Conservation (phyloP, 1,140 invertebrate species). For the Drosophila setifemur region DNA sequence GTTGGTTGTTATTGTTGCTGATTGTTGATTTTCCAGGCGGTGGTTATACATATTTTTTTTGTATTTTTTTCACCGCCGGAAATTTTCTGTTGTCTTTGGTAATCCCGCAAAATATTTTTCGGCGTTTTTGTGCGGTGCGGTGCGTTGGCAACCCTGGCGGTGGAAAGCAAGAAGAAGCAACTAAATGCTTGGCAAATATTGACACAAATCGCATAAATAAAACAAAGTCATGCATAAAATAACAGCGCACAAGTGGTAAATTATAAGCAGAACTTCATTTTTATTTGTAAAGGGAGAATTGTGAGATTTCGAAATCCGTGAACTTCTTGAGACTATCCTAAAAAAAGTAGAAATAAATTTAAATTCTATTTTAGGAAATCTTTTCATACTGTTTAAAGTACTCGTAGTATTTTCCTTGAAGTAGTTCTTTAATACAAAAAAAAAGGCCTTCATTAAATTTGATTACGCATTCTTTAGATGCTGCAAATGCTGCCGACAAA, state of each 20-base stretch:
- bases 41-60: not conserved
- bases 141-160: not conserved
- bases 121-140: conserved; percentile 8
- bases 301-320: too few species aligned
- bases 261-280: too few species aligned
- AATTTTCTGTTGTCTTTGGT: conserved; percentile 32
- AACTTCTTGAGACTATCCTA: too few species aligned
- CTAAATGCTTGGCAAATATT: conserved; percentile 73
- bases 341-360: too few species aligned
- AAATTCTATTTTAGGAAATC: too few species aligned
- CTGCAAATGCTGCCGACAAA: too few species aligned
- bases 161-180: conserved; percentile 41
- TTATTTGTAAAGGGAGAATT: too few species aligned
- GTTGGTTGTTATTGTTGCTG: not conserved
- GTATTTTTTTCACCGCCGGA: not conserved
- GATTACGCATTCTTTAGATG: too few species aligned
- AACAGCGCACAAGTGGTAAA: conserved; percentile 13
- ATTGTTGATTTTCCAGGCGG: conserved; percentile 30
- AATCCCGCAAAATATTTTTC: conserved; percentile 33
- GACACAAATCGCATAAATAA: conserved; percentile 65
- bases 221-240: conserved; percentile 57
- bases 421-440: too few species aligned
- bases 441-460: too few species aligned
- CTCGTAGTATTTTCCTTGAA: too few species aligned
- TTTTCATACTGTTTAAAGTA: too few species aligned